A percentile compares a stretch with the other conserved stretches of the same genome.
Evolutionary conservation across 2,888 invertebrate species (phyloP).

Genomic region (Cheilosia pagana): DNA sequence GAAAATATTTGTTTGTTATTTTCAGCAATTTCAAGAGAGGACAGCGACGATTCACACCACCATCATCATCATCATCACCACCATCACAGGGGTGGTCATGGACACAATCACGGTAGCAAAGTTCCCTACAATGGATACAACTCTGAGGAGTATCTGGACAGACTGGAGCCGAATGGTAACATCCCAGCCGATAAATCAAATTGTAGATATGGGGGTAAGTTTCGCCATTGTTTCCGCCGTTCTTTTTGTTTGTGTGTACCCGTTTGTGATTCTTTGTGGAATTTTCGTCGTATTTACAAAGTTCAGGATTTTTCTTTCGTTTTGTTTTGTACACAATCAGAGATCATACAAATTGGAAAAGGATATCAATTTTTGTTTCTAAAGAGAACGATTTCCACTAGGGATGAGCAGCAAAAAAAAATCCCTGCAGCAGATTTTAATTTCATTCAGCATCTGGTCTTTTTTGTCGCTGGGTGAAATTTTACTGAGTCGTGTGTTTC

Average conservation of each 20-base stretch:
- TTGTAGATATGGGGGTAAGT: constrained; percentile 87
- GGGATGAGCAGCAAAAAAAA: constrained; percentile 6
- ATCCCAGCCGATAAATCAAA: constrained; percentile 94
- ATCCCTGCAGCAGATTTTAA: constrained; percentile 63
- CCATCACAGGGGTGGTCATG: constrained; percentile 84
- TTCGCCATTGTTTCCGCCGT: constrained; percentile 25
- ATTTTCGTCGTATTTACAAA: constrained; percentile 18
- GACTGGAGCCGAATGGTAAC: constrained; percentile 96
- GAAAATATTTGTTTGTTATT: constrained; percentile 80
- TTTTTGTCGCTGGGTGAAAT: background rate
- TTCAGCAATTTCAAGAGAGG: constrained; percentile 96
- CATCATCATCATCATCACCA: constrained; percentile 86
- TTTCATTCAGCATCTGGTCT: constrained; percentile 48
- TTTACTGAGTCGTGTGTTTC: constrained; percentile 19
- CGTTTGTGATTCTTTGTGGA: background rate
- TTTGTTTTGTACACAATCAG: constrained; percentile 53
- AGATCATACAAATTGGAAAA: constrained; percentile 67
- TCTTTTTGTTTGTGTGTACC: constrained; percentile 15
- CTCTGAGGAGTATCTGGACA: constrained; percentile 96
- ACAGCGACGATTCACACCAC: constrained; percentile 88
- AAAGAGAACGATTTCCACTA: background rate
- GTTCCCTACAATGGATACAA: constrained; percentile 95
- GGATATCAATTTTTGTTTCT: constrained; percentile 43
- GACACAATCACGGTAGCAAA: constrained; percentile 87
- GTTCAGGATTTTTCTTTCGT: constrained; percentile 22